phyloP scores from a whole-genome alignment of 1,140 invertebrate species.

The Glossosoma conforme region DNA sequence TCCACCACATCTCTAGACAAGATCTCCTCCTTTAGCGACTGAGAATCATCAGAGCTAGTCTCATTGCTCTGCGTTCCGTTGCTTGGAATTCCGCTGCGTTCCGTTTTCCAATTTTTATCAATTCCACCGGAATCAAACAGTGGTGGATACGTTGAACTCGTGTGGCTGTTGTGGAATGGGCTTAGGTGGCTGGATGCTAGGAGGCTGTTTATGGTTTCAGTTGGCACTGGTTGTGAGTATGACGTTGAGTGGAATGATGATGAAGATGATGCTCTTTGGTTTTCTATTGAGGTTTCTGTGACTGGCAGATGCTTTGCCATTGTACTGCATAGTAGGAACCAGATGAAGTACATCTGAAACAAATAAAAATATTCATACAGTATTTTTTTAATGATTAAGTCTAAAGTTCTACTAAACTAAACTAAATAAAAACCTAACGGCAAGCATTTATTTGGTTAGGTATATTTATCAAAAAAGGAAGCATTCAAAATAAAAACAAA shows the following conservation, averaged over 20 bases:
- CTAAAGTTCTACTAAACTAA: too few relatives aligned
- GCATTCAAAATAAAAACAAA: too few relatives aligned
- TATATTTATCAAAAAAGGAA: too few relatives aligned
- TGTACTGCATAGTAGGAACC: conserved; percentile 22
- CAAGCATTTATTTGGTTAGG: too few relatives aligned
- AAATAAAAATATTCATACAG: too few relatives aligned
- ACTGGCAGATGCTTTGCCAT: conserved; percentile 22
- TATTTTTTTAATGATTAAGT: too few relatives aligned
- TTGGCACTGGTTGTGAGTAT: conserved; percentile 5
- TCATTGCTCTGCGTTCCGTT: conserved; percentile 13
- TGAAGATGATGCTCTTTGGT: conserved; percentile 19
- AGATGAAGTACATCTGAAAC: conserved; percentile 26
- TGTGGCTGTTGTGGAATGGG: conserved; percentile 2
- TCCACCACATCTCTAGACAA: too few relatives aligned
- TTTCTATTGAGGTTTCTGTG: conserved; percentile 7
- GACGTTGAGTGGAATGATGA: conserved; percentile 5
- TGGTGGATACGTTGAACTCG: conserved; percentile 1
- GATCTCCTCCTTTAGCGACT: not conserved
- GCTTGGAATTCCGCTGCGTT: conserved; percentile 3
- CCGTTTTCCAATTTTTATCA: not conserved
- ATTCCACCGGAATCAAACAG: conserved; percentile 2
- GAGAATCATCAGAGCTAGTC: conserved; percentile 9
- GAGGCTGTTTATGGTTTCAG: conserved; percentile 20
- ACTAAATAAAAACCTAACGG: too few relatives aligned
- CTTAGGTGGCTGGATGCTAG: conserved; percentile 11